Percentiles rank a stretch among this genome's conserved stretches.
phyloP scores from a whole-genome alignment of 1,140 invertebrate genomes.

The Mactra quadrangularis region DNA sequence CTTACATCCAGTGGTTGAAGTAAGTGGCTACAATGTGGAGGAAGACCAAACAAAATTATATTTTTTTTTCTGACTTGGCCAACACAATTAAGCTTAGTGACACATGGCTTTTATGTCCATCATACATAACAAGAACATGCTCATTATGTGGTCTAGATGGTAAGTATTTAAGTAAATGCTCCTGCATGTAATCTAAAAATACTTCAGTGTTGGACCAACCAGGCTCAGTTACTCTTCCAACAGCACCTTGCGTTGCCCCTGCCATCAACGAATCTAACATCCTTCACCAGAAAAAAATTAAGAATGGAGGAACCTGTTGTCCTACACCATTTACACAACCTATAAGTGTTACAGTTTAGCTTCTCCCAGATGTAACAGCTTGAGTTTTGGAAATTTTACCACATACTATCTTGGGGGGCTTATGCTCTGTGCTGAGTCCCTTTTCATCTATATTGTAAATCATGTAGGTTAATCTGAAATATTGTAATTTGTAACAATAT shows the following conservation, averaged over 20 bases:
- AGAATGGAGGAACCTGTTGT: conserved; percentile 78
- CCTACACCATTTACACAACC: conserved; percentile 18
- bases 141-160: not conserved
- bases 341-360: conserved; percentile 22
- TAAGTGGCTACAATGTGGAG: conserved; percentile 20
- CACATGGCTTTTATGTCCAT: conserved; percentile 36
- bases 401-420: conserved; percentile 14
- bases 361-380: conserved; percentile 20
- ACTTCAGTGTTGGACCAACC: conserved; percentile 25
- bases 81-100: not conserved
- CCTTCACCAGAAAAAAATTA: conserved; percentile 81
- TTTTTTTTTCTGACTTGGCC: not conserved
- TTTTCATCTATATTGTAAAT: conserved; percentile 34
- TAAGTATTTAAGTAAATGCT: conserved; percentile 14
- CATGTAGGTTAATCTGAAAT: not conserved
- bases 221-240: conserved; percentile 20
- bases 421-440: not conserved
- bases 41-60: conserved; percentile 27
- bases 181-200: conserved; percentile 13
- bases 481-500: conserved; percentile 5
- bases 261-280: conserved; percentile 71
- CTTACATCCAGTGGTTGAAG: conserved; percentile 30
- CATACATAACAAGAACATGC: conserved; percentile 9
- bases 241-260: conserved; percentile 22
- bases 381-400: conserved; percentile 13